A percentile compares a stretch with the other conserved stretches of the same genome.
Evolutionary conservation across 2,113 vertebrate genomes (phyloP).

Genomic region (Symphodus melops): DNA sequence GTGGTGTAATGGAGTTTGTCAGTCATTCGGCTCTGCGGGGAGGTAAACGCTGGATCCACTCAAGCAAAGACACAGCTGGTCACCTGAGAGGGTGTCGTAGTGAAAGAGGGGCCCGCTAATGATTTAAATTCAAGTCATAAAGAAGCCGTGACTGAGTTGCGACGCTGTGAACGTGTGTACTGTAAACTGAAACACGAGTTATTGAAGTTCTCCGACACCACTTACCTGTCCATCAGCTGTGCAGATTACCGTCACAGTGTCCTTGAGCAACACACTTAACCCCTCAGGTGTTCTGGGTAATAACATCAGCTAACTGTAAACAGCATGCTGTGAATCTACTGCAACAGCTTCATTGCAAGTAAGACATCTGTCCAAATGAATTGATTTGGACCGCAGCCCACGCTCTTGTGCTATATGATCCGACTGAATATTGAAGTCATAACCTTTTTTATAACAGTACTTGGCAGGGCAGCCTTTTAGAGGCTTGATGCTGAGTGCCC

Average conservation of each 20-base stretch:
- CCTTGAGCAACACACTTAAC: slow-evolving; percentile 43
- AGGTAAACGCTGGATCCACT: neutral
- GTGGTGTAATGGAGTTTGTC: slow-evolving; percentile 58
- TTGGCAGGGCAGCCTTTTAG: slow-evolving; percentile 60
- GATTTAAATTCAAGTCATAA: slow-evolving; percentile 47
- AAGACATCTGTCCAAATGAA: slow-evolving; percentile 71
- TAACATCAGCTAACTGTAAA: slow-evolving; percentile 42
- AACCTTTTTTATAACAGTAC: slow-evolving; percentile 59
- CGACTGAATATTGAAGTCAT: slow-evolving; percentile 69
- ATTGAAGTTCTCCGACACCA: slow-evolving; percentile 13
- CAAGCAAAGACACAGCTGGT: slow-evolving; percentile 29
- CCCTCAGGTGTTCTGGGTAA: slow-evolving; percentile 29
- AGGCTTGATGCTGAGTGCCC: slow-evolving; percentile 66
- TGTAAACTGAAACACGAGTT: slow-evolving; percentile 17
- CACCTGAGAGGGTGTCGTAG: neutral
- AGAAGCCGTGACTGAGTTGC: slow-evolving; percentile 20
- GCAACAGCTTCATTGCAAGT: slow-evolving; percentile 56
- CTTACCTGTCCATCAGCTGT: slow-evolving; percentile 35
- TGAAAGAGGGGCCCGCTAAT: neutral
- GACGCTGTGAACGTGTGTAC: neutral
- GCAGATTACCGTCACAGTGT: slow-evolving; percentile 39
- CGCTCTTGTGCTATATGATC: slow-evolving; percentile 50
- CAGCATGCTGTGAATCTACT: slow-evolving; percentile 54
- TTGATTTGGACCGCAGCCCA: slow-evolving; percentile 65
- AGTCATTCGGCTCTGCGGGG: slow-evolving; percentile 42